These are phyloP conservation scores for Heliothis virescens DNA, from an alignment of 1,140 invertebrate genomes.

Conservation along the genomic window DNA sequence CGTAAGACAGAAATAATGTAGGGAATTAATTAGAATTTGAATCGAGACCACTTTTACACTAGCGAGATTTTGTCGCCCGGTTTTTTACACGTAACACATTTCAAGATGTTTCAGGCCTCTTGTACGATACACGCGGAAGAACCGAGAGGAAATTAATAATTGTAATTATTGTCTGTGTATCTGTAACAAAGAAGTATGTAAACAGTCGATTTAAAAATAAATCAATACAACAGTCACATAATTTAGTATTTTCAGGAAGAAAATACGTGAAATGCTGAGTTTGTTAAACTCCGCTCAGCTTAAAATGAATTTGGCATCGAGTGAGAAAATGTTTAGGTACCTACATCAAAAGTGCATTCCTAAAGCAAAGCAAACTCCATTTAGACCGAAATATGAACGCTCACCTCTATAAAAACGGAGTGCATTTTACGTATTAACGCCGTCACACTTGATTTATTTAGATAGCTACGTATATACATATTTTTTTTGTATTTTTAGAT, in stretches of 20 bases:
- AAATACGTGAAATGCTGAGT: neutral
- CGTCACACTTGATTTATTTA: neutral
- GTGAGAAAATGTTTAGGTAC: conserved; percentile 6
- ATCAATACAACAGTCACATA: neutral
- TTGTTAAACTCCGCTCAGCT: neutral
- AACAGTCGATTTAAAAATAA: too few species aligned
- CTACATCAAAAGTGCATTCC: neutral
- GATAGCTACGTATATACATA: neutral
- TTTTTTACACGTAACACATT: too few species aligned
- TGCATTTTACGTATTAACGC: conserved; percentile 1
- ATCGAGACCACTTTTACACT: too few species aligned
- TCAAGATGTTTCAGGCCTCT: too few species aligned
- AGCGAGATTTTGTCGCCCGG: too few species aligned
- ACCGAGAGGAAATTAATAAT: too few species aligned
- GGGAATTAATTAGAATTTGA: too few species aligned
- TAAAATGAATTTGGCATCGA: neutral
- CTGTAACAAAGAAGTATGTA: too few species aligned
- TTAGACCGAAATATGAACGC: neutral
- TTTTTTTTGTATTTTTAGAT: neutral
- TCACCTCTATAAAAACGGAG: conserved; percentile 4
- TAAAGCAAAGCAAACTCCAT: conserved; percentile 8
- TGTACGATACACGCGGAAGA: too few species aligned
- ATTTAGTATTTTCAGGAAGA: neutral
- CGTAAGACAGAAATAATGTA: too few species aligned
- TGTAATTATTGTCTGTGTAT: too few species aligned